These are phyloP conservation scores for Mantis religiosa DNA, from an alignment of 2,888 invertebrate genomes.

Conservation along the genomic window DNA sequence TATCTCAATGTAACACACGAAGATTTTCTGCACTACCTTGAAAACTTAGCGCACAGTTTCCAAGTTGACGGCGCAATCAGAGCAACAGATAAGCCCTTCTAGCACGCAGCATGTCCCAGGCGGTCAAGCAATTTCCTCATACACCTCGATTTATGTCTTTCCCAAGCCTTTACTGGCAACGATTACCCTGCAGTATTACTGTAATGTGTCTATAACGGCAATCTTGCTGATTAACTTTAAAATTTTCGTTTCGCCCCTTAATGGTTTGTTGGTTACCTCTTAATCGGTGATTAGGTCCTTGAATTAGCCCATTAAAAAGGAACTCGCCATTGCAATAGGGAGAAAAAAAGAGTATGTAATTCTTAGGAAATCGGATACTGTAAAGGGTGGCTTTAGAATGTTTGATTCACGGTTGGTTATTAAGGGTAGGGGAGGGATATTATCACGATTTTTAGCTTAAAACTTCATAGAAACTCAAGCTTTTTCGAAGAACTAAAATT, in stretches of 20 bases:
- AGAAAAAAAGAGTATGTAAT: neutral
- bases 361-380: neutral
- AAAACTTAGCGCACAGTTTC: neutral
- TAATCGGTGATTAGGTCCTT: slow-evolving; percentile 4
- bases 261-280: slow-evolving; percentile 5
- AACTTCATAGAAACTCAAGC: neutral
- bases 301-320: neutral
- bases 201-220: slow-evolving; percentile 4
- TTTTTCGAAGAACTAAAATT: neutral
- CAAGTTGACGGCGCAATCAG: neutral
- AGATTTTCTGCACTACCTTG: too few species aligned
- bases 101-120: neutral
- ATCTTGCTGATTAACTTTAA: slow-evolving; percentile 16
- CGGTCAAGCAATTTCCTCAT: slow-evolving; percentile 4
- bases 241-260: neutral
- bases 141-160: slow-evolving; percentile 3
- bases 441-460: neutral
- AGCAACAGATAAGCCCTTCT: neutral
- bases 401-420: neutral
- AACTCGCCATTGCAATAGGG: neutral
- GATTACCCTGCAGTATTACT: neutral
- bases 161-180: slow-evolving; percentile 10
- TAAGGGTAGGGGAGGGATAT: neutral
- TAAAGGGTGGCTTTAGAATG: neutral
- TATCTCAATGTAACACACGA: too few species aligned